Base-by-base conservation (phyloP, 2,888 invertebrate species). In the Saturnia japonica region DNA sequence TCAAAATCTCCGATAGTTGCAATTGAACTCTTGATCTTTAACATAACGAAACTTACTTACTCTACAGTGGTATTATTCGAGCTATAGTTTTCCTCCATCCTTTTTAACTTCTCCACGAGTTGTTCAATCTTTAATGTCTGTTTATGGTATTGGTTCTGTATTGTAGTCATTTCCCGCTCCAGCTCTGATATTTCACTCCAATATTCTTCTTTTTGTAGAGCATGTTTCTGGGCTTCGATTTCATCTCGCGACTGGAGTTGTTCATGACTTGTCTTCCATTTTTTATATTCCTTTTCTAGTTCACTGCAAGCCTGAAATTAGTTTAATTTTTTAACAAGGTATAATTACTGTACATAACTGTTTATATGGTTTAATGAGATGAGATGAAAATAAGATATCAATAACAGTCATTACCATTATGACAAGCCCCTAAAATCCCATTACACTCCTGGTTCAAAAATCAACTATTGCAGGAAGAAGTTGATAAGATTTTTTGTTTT, bases 131-230 rank as follows among this genome's bases (percentile, higher is more conserved):
- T 94, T 67, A 73, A 86, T 74, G 83, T 94, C 79, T 85, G 95
- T 87, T 82, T 94, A 77, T 79, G 94, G 83, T 85, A 86, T 77
- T 89, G 83, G 0, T 95, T 88, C 70, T 94, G 89, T 57, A 94
- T 89, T 0, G 77, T 79, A 25, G 78, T 79, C 7, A 83, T 85
- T 47, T 89, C 87, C 11, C 77, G 74, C 77, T 94, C 94, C 16
- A 88, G 78, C 16, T 91, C 89, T 0, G 81, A 86, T 25, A 95
- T 93, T 75, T 93, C 91, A 72, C 91, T 91, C 93, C 94, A 94
- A 40, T 94, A 92, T 73, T 95, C 91, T 83, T 96, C 96, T 74
- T 94, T 91, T 76, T 95, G 93, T 11, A 96, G 81, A 0, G 84
- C 76, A 64, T 88, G 84, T 66, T 94, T 88, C 74, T 94, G 90